phyloP scores from a whole-genome alignment of 2,888 invertebrate genomes.

The Callosobruchus maculatus region DNA sequence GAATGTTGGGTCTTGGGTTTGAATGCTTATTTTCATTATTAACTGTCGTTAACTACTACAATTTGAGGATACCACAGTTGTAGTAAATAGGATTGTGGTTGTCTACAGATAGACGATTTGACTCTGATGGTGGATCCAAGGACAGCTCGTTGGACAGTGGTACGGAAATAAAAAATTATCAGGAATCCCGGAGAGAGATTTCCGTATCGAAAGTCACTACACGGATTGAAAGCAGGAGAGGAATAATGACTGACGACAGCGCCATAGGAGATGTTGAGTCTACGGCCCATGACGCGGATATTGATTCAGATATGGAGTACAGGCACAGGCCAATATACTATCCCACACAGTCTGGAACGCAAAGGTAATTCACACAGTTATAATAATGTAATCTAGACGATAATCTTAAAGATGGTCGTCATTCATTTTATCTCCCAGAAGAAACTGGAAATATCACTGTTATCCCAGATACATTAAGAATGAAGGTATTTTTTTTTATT shows the following conservation, averaged over 20 bases:
- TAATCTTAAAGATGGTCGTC: no score
- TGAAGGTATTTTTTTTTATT: no score
- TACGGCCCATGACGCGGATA: constrained; percentile 82
- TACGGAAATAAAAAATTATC: constrained; percentile 56
- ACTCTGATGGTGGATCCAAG: constrained; percentile 72
- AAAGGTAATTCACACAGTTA: constrained; percentile 16
- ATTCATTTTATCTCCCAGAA: no score
- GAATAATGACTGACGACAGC: constrained; percentile 49
- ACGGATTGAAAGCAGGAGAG: constrained; percentile 29
- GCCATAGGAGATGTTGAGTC: constrained; percentile 50
- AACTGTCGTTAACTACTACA: no score
- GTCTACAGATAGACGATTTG: constrained; percentile 58
- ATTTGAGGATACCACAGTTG: not conserved
- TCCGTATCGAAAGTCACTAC: constrained; percentile 21
- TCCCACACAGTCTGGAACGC: constrained; percentile 32
- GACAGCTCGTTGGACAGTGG: constrained; percentile 84
- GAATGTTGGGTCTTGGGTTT: no score
- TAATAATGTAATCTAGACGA: no score
- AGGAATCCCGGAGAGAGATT: constrained; percentile 39
- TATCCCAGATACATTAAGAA: no score
- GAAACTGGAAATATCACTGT: no score
- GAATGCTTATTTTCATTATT: no score
- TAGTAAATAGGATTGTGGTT: not conserved
- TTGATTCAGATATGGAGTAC: constrained; percentile 78
- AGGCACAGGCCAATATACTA: constrained; percentile 45